Base-by-base conservation (phyloP, 2,888 invertebrate genomes). In the Geophilus truncorum region DNA sequence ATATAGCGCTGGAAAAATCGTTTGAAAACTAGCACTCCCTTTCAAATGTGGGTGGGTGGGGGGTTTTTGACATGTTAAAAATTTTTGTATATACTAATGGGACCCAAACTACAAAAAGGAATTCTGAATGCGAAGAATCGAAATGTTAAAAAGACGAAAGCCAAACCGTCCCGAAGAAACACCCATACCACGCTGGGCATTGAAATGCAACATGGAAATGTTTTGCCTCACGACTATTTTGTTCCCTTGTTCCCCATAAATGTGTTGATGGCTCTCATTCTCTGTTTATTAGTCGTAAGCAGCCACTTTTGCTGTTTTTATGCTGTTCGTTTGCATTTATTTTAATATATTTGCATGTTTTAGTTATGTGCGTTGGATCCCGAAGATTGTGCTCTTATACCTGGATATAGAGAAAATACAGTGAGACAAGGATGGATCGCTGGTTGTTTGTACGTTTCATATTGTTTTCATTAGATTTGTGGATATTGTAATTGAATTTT, bases 301-400 rank as follows among this genome's bases (percentile, higher is more conserved):
- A 3, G 1, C n/a, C 18, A n/a, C 0, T 45, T n/a, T 40, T 40
- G 9, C 1, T 12, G 15, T 40, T 40, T 40, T 40, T 40, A 7
- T 34, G 9, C 9, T 45, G 12, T n/a, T 45, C n/a, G n/a, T 5
- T 45, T 45, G 1, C 18, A 1, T 15, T 12, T 2, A 45, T 3
- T 1, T 1, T 15, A 15, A n/a, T 9, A 7, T 15, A 45, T 23
- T 75, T 15, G 5, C n/a, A 1, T 32, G 15, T 75, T 75, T 21
- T 32, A 75, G 75, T 32, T 75, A 23, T 75, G 75, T 7, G 75
- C 75, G 1, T 32, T 75, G 75, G 75, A 75, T n/a, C 75, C 75
- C 25, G 75, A 75, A 75, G 75, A 75, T 7, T 75, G 75, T n/a
- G 75, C 28, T 6, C n/a, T 75, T 12, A 75, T 75, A 2, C 75